Percentiles rank a stretch among this genome's conserved stretches.
phyloP scores from a whole-genome alignment of 2,113 vertebrate genomes.

The Ictidomys tridecemlineatus region DNA sequence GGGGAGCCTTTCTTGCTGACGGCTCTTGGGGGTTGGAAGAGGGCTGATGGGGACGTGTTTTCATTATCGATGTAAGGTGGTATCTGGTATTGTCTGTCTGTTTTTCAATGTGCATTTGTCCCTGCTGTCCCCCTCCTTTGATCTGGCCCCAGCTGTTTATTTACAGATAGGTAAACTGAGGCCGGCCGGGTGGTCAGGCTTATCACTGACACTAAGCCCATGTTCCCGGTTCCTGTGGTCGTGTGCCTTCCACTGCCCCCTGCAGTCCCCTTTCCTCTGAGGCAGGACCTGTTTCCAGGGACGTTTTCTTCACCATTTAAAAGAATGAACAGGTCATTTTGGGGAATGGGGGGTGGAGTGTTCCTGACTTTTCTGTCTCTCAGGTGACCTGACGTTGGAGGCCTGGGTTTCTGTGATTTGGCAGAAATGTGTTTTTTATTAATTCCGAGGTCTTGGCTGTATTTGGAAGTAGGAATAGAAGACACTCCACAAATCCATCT shows the following conservation, averaged over 20 bases:
- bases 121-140: fast-evolving
- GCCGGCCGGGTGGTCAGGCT: too few relatives aligned
- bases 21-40: background rate
- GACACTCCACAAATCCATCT: too few relatives aligned
- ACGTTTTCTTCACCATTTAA: background rate
- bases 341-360: too few relatives aligned
- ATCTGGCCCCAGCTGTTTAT: background rate
- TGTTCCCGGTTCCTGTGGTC: background rate
- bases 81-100: too few relatives aligned
- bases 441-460: too few relatives aligned
- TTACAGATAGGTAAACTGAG: background rate
- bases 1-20: background rate
- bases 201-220: too few relatives aligned
- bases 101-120: background rate
- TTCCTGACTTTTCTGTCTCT: too few relatives aligned
- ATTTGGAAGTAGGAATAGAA: too few relatives aligned
- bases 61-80: background rate
- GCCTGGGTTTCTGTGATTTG: too few relatives aligned
- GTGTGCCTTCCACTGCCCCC: too few relatives aligned
- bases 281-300: background rate
- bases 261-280: background rate
- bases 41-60: background rate
- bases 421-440: too few relatives aligned
- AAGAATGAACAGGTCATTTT: background rate
- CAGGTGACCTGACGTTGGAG: too few relatives aligned